Conservation (phyloP, 2,888 invertebrate species). For the Drosophila ustulata region DNA sequence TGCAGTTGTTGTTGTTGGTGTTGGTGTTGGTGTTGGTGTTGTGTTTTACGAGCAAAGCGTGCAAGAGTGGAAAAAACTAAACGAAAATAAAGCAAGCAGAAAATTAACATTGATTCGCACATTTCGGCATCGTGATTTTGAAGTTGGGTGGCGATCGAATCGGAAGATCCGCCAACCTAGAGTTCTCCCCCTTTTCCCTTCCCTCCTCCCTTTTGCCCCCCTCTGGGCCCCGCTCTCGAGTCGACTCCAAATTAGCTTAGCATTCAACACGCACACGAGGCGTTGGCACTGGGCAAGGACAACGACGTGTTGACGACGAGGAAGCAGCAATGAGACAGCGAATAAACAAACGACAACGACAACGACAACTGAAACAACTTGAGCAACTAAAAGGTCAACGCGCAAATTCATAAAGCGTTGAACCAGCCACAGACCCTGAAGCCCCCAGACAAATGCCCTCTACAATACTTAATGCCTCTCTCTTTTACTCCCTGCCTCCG, state of each 20-base stretch:
- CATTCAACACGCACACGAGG: constrained; percentile 35
- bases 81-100: constrained; percentile 17
- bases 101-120: constrained; percentile 70
- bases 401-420: constrained; percentile 70
- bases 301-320: constrained; percentile 38
- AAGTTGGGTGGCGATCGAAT: constrained; percentile 9
- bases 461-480: not conserved
- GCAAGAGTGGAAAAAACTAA: constrained; percentile 25
- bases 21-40: not conserved
- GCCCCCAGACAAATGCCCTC: constrained; percentile 12
- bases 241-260: not conserved
- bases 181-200: not conserved
- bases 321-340: constrained; percentile 45
- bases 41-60: constrained; percentile 8
- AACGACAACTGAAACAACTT: constrained; percentile 14
- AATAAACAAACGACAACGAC: constrained; percentile 18
- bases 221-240: not conserved
- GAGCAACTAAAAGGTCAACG: constrained; percentile 66
- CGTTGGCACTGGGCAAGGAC: constrained; percentile 72
- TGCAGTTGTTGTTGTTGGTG: not conserved
- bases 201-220: not conserved
- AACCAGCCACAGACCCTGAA: constrained; percentile 58
- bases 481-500: not conserved
- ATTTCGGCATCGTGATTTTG: constrained; percentile 42
- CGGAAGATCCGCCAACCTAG: not conserved